Conservation (phyloP, 2,797 vertebrate genomes). For the Triplophysa bombifrons region DNA sequence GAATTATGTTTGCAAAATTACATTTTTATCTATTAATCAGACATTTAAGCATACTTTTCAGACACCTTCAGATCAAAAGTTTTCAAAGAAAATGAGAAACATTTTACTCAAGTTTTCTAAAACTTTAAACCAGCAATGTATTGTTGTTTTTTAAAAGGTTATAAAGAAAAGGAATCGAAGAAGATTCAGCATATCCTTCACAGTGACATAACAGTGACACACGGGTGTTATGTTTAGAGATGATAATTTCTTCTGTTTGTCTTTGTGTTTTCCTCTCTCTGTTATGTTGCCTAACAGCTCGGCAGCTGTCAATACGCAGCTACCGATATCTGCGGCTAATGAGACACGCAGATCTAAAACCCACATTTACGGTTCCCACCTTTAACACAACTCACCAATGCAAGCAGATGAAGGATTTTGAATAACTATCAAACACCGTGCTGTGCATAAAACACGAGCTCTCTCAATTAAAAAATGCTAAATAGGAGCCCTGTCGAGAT, state of each 20-base stretch:
- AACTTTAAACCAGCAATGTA: no score
- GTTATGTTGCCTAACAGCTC: slow-evolving; percentile 19
- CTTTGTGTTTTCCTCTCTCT: slow-evolving; percentile 21
- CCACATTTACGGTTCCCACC: not conserved
- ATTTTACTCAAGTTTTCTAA: no score
- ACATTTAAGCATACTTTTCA: no score
- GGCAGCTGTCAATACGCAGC: slow-evolving; percentile 52
- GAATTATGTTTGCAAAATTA: no score
- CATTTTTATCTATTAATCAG: no score
- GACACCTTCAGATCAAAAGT: no score
- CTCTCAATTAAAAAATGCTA: slow-evolving; percentile 16
- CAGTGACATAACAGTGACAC: not conserved
- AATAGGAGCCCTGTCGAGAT: slow-evolving; percentile 2
- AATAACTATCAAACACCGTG: slow-evolving; percentile 10
- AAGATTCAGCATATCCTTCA: no score
- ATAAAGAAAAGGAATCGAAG: no score
- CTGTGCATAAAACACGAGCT: slow-evolving; percentile 2
- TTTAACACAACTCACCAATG: slow-evolving; percentile 1
- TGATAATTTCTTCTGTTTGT: slow-evolving; percentile 18
- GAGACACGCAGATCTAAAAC: slow-evolving; percentile 11
- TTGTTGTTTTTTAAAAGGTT: no score
- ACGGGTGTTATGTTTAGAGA: slow-evolving; percentile 21
- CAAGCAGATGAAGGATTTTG: not conserved
- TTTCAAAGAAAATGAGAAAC: no score
- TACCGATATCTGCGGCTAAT: slow-evolving; percentile 34